Base-by-base conservation (phyloP, 23 tunicate species). In the Trididemnum clinides region DNA sequence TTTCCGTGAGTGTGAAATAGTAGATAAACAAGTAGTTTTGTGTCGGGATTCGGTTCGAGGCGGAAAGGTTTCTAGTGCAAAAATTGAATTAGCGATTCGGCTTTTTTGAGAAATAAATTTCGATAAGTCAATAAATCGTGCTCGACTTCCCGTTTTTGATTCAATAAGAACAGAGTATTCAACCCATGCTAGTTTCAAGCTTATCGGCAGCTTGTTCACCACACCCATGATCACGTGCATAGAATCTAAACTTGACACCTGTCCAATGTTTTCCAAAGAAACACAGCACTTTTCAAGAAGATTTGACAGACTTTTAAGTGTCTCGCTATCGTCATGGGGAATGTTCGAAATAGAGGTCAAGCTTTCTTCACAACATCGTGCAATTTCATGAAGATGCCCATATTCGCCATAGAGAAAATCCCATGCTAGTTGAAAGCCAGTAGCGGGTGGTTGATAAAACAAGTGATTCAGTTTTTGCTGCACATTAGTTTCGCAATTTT, bases 371-470 rank as follows among this genome's bases (percentile, higher is more conserved):
- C 77, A 70, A n/a, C 77, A 10, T n/a, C 77, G 4, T 23, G 77
- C 77, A 32, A 70, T 70, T 70, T 70, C 77, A 28, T 70, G 77
- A 12, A 37, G 22, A 28, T 70, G 77, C 6, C 77, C 77, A 70
- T 23, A 70, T 25, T 70, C 77, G 39, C 29, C 77, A 28, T 70
- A 70, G 5, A 70, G 39, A 6, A 70, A 12, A 32, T 70, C 77
- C 77, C 77, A 70, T 23, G 77, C 77, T n/a, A n/a, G 10, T 28
- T 70, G 15, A 25, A 70, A 70, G 2, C 39, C 39, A 70, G 5
- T 28, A 6, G 15, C 39, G 12, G 77, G 77, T 23, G 39, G 18
- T n/a, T 23, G 18, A 33, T 33, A 12, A 23, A 37, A 32, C 77
- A 70, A 70, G 21, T 70, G 77, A 28, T 28, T 33, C 6, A 70